phyloP scores from a whole-genome alignment of 2,888 invertebrate species.

The Malacosoma neustria region DNA sequence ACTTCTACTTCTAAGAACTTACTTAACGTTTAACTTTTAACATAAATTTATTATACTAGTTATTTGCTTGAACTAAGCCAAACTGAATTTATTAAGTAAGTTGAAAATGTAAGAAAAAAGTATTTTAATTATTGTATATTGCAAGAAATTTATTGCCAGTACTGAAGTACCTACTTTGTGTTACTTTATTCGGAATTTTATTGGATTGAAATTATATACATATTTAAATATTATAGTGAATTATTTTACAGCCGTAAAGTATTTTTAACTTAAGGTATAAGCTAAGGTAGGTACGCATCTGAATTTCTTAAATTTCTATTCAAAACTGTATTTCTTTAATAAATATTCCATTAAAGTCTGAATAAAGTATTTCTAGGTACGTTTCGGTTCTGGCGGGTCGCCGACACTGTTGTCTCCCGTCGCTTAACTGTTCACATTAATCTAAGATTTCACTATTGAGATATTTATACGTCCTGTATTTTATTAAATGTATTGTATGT shows the following conservation, averaged over 20 bases:
- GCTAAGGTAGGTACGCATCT: no score
- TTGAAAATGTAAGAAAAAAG: slow-evolving; percentile 70
- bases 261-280: no score
- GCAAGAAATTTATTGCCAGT: slow-evolving; percentile 20
- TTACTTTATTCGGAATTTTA: neutral
- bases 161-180: neutral
- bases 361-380: slow-evolving; percentile 27
- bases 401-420: slow-evolving; percentile 64
- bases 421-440: slow-evolving; percentile 44
- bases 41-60: slow-evolving; percentile 74
- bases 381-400: slow-evolving; percentile 22
- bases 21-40: slow-evolving; percentile 72
- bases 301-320: no score
- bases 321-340: no score
- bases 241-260: neutral
- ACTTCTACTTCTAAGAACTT: slow-evolving; percentile 74
- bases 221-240: neutral
- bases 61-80: slow-evolving; percentile 76
- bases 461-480: slow-evolving; percentile 64
- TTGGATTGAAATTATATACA: no score
- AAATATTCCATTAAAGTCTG: neutral
- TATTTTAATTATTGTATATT: slow-evolving; percentile 74
- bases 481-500: slow-evolving; percentile 69
- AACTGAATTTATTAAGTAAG: slow-evolving; percentile 76
- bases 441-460: slow-evolving; percentile 59